Conservation (phyloP, 2,888 invertebrate species). For the Eristalis tenax region DNA sequence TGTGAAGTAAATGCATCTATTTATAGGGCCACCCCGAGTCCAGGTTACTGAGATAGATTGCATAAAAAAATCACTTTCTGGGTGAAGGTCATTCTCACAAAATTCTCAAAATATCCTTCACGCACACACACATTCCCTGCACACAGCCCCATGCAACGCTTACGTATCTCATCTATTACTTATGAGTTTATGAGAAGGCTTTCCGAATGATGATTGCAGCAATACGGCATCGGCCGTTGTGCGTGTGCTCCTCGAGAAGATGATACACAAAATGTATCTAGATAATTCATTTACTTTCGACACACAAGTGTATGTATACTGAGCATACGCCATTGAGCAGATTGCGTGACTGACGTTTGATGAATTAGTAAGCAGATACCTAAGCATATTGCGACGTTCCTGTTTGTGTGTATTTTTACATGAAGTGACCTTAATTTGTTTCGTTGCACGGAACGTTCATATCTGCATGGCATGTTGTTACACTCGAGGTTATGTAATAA, state of each 20-base stretch:
- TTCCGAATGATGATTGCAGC: constrained; percentile 12
- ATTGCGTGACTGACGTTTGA: constrained; percentile 19
- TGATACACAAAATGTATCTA: neutral
- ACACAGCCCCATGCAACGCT: too few species aligned
- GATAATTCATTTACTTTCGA: neutral
- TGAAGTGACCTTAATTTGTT: neutral
- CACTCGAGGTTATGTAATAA: neutral
- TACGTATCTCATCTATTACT: neutral
- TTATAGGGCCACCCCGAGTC: neutral
- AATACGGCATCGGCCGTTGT: constrained; percentile 4
- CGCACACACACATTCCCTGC: neutral
- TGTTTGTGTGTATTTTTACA: neutral
- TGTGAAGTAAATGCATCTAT: neutral
- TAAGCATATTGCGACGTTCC: neutral
- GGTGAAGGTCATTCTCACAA: neutral
- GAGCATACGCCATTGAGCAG: constrained; percentile 35
- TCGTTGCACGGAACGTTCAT: neutral
- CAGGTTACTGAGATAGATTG: neutral
- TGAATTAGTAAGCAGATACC: neutral
- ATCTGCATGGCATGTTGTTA: neutral
- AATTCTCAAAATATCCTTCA: neutral
- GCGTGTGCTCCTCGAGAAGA: neutral
- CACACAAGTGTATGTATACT: neutral
- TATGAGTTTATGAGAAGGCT: neutral
- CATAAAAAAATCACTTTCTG: neutral